Percentiles rank a stretch among this genome's conserved stretches.
Conservation (phyloP, 2,797 vertebrate genomes). For the Percopsis omiscomaycus region DNA sequence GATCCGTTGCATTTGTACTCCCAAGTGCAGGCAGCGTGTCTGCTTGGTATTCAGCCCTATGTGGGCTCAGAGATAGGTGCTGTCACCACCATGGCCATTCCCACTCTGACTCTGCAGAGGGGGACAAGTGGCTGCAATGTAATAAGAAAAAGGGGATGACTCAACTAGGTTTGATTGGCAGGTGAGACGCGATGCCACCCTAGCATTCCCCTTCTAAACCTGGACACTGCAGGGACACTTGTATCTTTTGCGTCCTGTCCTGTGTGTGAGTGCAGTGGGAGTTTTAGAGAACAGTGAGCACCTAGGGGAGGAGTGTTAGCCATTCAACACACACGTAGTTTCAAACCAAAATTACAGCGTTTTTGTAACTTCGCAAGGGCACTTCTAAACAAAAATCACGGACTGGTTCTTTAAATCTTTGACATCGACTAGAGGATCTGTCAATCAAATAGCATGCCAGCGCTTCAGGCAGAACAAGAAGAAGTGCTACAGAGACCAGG, state of each 20-base stretch:
- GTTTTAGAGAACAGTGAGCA: too few relatives aligned
- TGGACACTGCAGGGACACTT: slow-evolving; percentile 17
- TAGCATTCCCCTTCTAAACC: slow-evolving; percentile 13
- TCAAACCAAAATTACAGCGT: too few relatives aligned
- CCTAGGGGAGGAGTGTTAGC: too few relatives aligned
- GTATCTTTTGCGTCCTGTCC: not conserved
- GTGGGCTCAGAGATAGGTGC: slow-evolving; percentile 35
- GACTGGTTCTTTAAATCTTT: too few relatives aligned
- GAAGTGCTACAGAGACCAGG: too few relatives aligned
- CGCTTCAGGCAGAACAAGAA: too few relatives aligned
- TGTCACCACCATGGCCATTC: slow-evolving; percentile 29
- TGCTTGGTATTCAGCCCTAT: slow-evolving; percentile 55
- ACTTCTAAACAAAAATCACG: too few relatives aligned
- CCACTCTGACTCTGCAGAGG: slow-evolving; percentile 17
- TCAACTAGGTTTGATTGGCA: slow-evolving; percentile 46
- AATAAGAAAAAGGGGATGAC: slow-evolving; percentile 59
- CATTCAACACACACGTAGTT: too few relatives aligned
- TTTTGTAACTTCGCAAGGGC: too few relatives aligned
- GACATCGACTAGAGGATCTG: too few relatives aligned
- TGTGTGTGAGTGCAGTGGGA: too few relatives aligned
- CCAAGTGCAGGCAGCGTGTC: slow-evolving; percentile 19
- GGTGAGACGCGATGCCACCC: slow-evolving; percentile 31
- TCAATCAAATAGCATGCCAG: too few relatives aligned
- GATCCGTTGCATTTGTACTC: slow-evolving; percentile 15
- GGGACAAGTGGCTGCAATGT: slow-evolving; percentile 46